Conservation (phyloP, 1,140 invertebrate species). For the Aphidius ervi region DNA sequence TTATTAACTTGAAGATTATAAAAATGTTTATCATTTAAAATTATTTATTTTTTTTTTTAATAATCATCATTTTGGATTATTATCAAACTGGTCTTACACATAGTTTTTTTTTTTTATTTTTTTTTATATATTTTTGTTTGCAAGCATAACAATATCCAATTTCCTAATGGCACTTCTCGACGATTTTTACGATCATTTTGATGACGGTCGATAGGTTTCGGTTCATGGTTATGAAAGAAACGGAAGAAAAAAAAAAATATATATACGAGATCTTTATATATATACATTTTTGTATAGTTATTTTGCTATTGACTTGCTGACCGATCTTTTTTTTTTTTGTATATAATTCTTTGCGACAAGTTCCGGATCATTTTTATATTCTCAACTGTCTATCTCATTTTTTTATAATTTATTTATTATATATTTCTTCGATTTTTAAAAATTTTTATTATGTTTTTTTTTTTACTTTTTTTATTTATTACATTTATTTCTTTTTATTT, state of each 20-base stretch:
- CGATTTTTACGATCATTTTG: slow-evolving; percentile 16
- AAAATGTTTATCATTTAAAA: too few species aligned
- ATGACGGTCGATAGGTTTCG: slow-evolving; percentile 6
- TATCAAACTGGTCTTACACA: not conserved
- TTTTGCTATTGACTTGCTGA: too few species aligned
- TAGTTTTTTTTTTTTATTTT: too few species aligned
- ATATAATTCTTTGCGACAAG: too few species aligned
- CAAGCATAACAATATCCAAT: not conserved
- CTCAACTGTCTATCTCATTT: too few species aligned
- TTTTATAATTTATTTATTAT: too few species aligned
- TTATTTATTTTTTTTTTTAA: too few species aligned
- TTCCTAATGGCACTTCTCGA: not conserved
- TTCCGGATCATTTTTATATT: too few species aligned
- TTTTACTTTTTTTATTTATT: not conserved
- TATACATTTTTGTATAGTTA: too few species aligned
- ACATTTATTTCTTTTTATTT: not conserved
- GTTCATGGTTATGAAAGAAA: not conserved
- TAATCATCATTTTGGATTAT: not conserved
- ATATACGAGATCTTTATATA: too few species aligned
- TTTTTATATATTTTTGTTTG: not conserved
- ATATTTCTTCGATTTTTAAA: not conserved
- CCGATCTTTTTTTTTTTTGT: too few species aligned
- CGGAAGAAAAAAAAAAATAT: not conserved
- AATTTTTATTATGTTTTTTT: not conserved
- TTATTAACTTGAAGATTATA: slow-evolving; percentile 3